These are phyloP conservation scores for Pontoporia blainvillei DNA, from an alignment of 2,113 vertebrate genomes.

Conservation along the genomic window DNA sequence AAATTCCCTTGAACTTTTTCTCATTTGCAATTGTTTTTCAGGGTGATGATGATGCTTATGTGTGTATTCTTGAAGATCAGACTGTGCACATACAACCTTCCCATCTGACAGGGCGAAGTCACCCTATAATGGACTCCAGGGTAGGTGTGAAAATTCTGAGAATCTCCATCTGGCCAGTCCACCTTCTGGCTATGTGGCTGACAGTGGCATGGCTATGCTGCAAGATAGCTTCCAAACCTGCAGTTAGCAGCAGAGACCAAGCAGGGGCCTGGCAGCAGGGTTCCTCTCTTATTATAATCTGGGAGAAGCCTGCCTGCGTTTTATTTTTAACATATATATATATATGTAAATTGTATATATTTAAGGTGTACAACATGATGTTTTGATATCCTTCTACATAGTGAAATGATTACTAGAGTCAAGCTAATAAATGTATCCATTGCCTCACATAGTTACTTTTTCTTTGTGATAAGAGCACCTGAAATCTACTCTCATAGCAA, in stretches of 20 bases:
- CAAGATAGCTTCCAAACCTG: not conserved
- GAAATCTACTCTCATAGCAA: not conserved
- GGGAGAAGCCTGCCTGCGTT: not conserved
- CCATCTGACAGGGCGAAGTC: slow-evolving; percentile 76
- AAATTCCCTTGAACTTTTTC: not conserved
- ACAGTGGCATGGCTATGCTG: not conserved
- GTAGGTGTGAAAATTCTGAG: slow-evolving; percentile 67
- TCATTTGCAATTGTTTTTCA: slow-evolving; percentile 61
- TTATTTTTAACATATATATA: not conserved
- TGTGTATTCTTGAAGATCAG: slow-evolving; percentile 82
- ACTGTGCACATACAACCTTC: slow-evolving; percentile 77
- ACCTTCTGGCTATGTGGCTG: not conserved
- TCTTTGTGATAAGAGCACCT: not conserved
- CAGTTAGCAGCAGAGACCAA: not conserved
- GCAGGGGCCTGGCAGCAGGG: too few species aligned
- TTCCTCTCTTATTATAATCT: not conserved
- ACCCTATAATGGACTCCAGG: slow-evolving; percentile 81
- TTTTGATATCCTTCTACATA: not conserved
- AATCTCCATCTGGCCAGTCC: not conserved
- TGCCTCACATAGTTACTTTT: not conserved
- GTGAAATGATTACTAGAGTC: not conserved
- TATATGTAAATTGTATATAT: not conserved
- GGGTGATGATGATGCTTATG: slow-evolving; percentile 89
- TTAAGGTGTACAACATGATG: not conserved
- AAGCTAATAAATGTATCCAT: not conserved